These are phyloP conservation scores for Emesis furor DNA, from an alignment of 2,888 invertebrate species.

Conservation along the genomic window DNA sequence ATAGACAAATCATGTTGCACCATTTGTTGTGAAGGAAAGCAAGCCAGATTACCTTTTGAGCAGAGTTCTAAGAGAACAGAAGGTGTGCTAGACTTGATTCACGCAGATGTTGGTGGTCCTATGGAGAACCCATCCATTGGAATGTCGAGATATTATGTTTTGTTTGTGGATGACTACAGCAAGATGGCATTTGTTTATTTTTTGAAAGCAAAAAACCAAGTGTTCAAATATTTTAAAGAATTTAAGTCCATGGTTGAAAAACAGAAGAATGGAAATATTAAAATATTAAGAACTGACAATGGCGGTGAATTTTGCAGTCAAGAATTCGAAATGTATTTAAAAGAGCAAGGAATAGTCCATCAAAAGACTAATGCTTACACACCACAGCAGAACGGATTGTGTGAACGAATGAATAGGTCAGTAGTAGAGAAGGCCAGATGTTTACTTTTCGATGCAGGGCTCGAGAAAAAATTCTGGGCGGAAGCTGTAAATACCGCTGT, in stretches of 20 bases:
- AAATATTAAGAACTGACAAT: constrained; percentile 38
- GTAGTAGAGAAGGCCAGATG: no score
- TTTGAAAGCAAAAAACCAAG: not conserved
- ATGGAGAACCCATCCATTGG: not conserved
- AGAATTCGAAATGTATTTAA: constrained; percentile 45
- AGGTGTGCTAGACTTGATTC: constrained; percentile 25
- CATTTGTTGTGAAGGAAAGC: no score
- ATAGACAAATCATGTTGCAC: constrained; percentile 27
- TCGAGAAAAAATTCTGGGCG: no score
- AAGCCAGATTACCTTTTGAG: constrained; percentile 29
- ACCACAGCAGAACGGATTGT: no score
- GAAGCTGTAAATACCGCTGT: no score
- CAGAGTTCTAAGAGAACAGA: constrained; percentile 35
- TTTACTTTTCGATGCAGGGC: no score
- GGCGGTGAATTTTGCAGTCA: constrained; percentile 58
- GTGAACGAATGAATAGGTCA: no score
- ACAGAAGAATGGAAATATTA: constrained; percentile 14
- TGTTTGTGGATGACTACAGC: not conserved
- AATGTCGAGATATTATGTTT: not conserved
- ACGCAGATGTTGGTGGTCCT: constrained; percentile 8
- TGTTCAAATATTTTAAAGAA: not conserved
- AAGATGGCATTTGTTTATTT: not conserved
- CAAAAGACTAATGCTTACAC: constrained; percentile 35
- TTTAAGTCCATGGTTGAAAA: constrained; percentile 27
- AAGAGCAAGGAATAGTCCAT: constrained; percentile 54